Evolutionary conservation across 2,113 vertebrate genomes (phyloP).

Genomic region (Piprites chloris): DNA sequence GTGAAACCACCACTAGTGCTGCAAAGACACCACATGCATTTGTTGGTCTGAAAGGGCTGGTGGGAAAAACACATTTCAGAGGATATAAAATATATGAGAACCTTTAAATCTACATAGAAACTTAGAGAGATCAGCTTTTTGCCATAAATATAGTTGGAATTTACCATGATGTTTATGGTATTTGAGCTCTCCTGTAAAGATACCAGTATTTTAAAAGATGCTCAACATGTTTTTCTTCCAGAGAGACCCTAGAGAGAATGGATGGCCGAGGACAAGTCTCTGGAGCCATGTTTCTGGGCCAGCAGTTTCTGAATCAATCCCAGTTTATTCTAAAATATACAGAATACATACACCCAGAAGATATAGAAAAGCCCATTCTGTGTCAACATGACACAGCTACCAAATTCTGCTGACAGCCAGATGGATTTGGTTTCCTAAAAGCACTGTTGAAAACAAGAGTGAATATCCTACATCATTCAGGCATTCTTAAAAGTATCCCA

Average conservation of each 20-base stretch:
- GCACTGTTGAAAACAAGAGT: neutral
- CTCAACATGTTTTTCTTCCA: neutral
- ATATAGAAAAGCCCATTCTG: neutral
- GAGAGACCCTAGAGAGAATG: neutral
- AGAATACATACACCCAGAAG: neutral
- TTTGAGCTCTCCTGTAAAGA: neutral
- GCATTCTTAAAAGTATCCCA: neutral
- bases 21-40: neutral
- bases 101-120: neutral
- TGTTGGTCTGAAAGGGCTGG: neutral
- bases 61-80: neutral
- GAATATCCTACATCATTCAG: neutral
- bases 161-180: neutral
- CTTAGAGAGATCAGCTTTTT: neutral
- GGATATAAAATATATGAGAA: neutral
- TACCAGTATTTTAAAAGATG: neutral
- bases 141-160: neutral
- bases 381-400: neutral
- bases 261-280: neutral
- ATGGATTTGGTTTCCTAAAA: neutral
- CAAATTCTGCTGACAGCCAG: neutral
- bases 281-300: neutral
- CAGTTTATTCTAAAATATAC: neutral
- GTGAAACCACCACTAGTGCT: neutral
- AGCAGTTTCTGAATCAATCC: neutral